A percentile compares a stretch with the other conserved stretches of the same genome.
Conservation (phyloP, 2,888 invertebrate species). For the Harpagoxenus sublaevis region DNA sequence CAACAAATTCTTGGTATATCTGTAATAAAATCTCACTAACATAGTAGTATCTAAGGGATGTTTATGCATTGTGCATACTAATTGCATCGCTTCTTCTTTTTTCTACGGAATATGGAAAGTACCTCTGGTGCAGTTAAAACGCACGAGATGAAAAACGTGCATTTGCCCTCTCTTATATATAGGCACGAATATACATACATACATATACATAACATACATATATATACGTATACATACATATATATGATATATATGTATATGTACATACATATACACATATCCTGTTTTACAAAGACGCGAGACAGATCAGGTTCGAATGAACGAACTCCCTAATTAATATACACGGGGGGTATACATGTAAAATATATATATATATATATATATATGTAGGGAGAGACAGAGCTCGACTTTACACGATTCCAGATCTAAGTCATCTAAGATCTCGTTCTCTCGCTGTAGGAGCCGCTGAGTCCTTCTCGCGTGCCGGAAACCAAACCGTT, state of each 20-base stretch:
- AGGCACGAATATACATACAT: slow-evolving; percentile 14
- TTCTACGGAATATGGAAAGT: slow-evolving; percentile 42
- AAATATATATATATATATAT: slow-evolving; percentile 37
- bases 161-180: slow-evolving; percentile 17
- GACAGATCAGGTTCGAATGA: slow-evolving; percentile 56
- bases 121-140: slow-evolving; percentile 38
- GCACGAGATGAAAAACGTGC: slow-evolving; percentile 50
- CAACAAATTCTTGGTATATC: slow-evolving; percentile 49
- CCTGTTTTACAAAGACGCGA: slow-evolving; percentile 63
- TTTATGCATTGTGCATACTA: slow-evolving; percentile 32
- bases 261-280: slow-evolving; percentile 49
- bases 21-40: slow-evolving; percentile 48
- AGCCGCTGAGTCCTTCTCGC: slow-evolving; percentile 27
- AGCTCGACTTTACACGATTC: slow-evolving; percentile 37
- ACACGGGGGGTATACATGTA: slow-evolving; percentile 36
- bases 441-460: slow-evolving; percentile 42
- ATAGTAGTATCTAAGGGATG: slow-evolving; percentile 31
- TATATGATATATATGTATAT: not conserved
- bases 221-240: not conserved
- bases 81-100: slow-evolving; percentile 23
- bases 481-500: not conserved
- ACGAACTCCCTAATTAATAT: slow-evolving; percentile 55
- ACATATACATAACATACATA: slow-evolving; percentile 9
- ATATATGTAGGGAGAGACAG: slow-evolving; percentile 24
- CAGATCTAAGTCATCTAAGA: slow-evolving; percentile 14